Evolutionary conservation across 2,113 vertebrate species (phyloP).

Genomic region (Megalops atlanticus): DNA sequence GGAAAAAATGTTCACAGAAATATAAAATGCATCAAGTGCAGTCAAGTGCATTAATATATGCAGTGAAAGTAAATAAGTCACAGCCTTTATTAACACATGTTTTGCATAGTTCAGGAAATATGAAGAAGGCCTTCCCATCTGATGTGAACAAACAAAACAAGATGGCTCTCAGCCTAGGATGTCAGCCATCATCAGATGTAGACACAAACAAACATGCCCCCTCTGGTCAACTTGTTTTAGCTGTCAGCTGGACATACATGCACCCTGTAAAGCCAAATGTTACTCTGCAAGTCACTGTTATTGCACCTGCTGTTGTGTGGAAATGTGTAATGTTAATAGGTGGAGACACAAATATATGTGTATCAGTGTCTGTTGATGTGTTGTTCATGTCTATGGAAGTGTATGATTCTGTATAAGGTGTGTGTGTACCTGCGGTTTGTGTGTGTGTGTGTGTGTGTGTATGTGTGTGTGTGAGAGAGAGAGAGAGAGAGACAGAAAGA

Average conservation of each 20-base stretch:
- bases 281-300: neutral
- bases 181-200: neutral
- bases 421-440: neutral
- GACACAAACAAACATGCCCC: neutral
- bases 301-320: neutral
- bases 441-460: neutral
- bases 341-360: neutral
- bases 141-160: neutral
- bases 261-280: neutral
- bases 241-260: neutral
- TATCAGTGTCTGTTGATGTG: neutral
- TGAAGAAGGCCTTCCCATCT: neutral
- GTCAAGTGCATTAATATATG: no score
- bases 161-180: neutral
- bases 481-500: neutral
- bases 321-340: neutral
- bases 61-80: neutral
- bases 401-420: neutral
- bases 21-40: neutral
- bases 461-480: neutral
- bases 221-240: neutral
- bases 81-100: conserved; percentile 3
- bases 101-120: neutral
- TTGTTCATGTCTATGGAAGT: neutral
- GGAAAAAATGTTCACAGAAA: neutral